Base-by-base conservation (phyloP, 1,140 invertebrate species). In the Holotrichia oblita region DNA sequence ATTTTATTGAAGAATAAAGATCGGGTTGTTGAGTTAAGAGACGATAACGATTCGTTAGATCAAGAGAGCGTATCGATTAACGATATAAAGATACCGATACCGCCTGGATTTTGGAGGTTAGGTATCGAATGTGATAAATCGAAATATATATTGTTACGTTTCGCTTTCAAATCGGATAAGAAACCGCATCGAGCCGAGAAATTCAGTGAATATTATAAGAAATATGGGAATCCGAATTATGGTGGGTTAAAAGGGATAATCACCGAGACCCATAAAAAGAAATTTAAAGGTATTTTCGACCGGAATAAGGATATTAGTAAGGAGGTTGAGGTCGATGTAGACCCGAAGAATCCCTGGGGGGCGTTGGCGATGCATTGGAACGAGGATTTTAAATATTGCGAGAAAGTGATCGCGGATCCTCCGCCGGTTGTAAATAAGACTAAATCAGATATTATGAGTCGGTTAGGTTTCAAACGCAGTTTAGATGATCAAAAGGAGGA, bases 41-140 rank as follows among this genome's bases (percentile, higher is more conserved):
- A 83, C 41, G 80, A 83, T 72, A 81, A 78, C 77, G 82, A 84
- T 81, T 72, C 41, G 20, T 12, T 44, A 8, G 55, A 78, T 0
- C 78, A 81, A 79, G 80, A 80, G 61, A 75, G 78, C 17, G 85
- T 90, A 69, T 83, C 85, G 77, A 81, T 88, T 14, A 87, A 87
- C 77, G 88, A 90, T 77, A 89, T 92, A 34, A 84, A 87, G 40
- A 88, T 89, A 80, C 89, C 90, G 6, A 87, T 92, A 72, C 93
- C 93, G 20, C 92, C 92, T 42, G 93, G 94, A 55, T 90, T 91
- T 83, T 96, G 94, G 94, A 88, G 94, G 79, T 90, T 94, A 86
- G 94, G 93, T 9, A 83, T 90, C 2, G 83, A 89, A 79, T 87
- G 88, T 86, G 85, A 87, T 10, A 92, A 93, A 85, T 89, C 91